Evolutionary conservation across 2,113 vertebrate species (phyloP).

Genomic region (Carollia perspicillata): DNA sequence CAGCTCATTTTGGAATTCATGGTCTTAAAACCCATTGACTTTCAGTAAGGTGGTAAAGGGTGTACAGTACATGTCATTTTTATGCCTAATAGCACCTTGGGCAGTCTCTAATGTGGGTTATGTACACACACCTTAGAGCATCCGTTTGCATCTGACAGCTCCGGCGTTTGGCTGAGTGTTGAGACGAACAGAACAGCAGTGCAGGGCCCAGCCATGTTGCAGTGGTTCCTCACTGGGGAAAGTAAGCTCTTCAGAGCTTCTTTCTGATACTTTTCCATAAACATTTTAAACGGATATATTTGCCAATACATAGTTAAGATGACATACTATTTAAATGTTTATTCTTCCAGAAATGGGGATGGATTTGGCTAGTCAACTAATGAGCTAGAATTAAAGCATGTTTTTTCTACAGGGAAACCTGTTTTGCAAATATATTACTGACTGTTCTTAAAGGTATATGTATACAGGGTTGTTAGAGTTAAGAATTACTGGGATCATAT

Average conservation of each 20-base stretch:
- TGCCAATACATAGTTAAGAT: slow-evolving; percentile 20
- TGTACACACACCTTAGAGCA: slow-evolving; percentile 29
- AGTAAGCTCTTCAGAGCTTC: slow-evolving; percentile 8
- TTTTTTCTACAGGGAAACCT: neutral
- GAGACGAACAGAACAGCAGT: slow-evolving; percentile 9
- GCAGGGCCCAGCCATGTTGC: slow-evolving; percentile 39
- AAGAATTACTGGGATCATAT: slow-evolving; percentile 21
- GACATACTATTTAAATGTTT: slow-evolving; percentile 30
- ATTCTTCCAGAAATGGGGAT: slow-evolving; percentile 28
- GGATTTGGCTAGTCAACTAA: slow-evolving; percentile 6
- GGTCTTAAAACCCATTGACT: slow-evolving; percentile 39
- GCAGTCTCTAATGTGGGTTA: slow-evolving; percentile 28
- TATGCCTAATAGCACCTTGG: slow-evolving; percentile 38
- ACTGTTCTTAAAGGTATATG: neutral
- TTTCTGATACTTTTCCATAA: slow-evolving; percentile 42
- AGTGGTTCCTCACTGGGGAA: slow-evolving; percentile 1
- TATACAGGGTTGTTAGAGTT: neutral
- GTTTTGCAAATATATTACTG: slow-evolving; percentile 17
- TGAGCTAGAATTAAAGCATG: neutral
- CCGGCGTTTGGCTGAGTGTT: slow-evolving; percentile 39
- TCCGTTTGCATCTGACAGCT: slow-evolving; percentile 45
- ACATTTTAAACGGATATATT: slow-evolving; percentile 23
- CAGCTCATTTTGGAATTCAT: slow-evolving; percentile 30
- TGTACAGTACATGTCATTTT: neutral
- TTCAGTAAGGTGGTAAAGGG: slow-evolving; percentile 35